Base-by-base conservation (phyloP, 2,797 vertebrate genomes). In the Channa striata region DNA sequence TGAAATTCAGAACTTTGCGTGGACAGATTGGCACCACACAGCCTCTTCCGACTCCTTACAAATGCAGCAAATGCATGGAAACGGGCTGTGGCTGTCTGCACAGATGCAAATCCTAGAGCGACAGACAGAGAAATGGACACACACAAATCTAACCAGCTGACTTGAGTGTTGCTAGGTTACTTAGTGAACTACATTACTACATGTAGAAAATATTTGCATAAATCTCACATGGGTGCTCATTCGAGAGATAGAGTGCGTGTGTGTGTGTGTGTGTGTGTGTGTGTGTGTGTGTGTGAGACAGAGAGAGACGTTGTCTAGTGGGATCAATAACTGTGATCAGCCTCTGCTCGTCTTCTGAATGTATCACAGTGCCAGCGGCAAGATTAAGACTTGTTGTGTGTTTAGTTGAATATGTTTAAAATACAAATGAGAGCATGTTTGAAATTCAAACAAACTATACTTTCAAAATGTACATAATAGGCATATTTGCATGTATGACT, bases 91-190 rank as follows among this genome's bases (percentile, higher is more conserved):
- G 72, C 59, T 77, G 63, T 61, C 74, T 73, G 42, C 78, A 72
- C 67, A 66, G 64, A 86, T 81, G 86, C 86, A 85, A 88, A 90
- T 84, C 75, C 68, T 68, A 78, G 30, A 72, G 60, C 47, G 64
- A 59, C 39, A 42, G 43, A 30, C 47, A 64, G 50, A 39, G 33
- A 39, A 61, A 30, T 30, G 25, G 25, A 30, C 36, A 53, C 39
- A 58, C 39, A 39, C 36, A 56, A 54, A 72, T 51, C 54, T 75
- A 84, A 83, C 77, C 83, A 85, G 88, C 83, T 86, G 86, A 87
- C 74, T 87, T 50, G 59, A 68, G 85, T 87, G 93, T 94, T 93
- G 92, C 93, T 93, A 93, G 93, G 93, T 89, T 93, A 94, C 91
- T 88, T 81, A 62, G 74, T 87, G 84, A 93, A 93, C 88, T 92